Conservation (phyloP, 1,140 invertebrate genomes). For the Macrobrachium nipponense region DNA sequence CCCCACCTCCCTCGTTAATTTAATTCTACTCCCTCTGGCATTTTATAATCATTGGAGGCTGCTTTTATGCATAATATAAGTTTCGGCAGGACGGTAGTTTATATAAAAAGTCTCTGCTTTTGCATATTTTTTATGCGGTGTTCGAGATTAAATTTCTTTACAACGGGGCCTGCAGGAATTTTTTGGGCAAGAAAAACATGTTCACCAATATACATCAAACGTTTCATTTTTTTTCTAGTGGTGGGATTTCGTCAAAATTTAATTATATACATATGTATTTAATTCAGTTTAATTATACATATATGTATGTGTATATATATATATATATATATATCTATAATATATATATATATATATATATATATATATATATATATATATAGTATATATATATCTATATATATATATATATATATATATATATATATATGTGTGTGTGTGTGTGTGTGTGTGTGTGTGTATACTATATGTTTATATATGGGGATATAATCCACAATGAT, state of each 20-base stretch:
- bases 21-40: no score
- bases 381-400: slow-evolving; percentile 15
- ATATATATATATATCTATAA: background rate
- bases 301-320: slow-evolving; percentile 19
- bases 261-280: slow-evolving; percentile 11
- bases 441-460: no score
- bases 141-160: background rate
- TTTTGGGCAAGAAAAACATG: background rate
- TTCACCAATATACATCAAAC: no score
- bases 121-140: no score
- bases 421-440: no score
- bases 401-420: slow-evolving; percentile 16
- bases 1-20: no score
- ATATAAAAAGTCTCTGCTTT: no score
- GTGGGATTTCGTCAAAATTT: background rate
- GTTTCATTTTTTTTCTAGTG: background rate
- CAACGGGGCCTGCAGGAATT: background rate
- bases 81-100: no score
- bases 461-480: no score
- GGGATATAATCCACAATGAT: no score
- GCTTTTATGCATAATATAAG: no score
- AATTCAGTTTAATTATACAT: background rate
- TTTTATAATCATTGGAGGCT: no score
- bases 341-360: slow-evolving; percentile 7
- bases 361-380: background rate